Evolutionary conservation across 2,797 vertebrate genomes (phyloP).

Genomic region (Dallia pectoralis): DNA sequence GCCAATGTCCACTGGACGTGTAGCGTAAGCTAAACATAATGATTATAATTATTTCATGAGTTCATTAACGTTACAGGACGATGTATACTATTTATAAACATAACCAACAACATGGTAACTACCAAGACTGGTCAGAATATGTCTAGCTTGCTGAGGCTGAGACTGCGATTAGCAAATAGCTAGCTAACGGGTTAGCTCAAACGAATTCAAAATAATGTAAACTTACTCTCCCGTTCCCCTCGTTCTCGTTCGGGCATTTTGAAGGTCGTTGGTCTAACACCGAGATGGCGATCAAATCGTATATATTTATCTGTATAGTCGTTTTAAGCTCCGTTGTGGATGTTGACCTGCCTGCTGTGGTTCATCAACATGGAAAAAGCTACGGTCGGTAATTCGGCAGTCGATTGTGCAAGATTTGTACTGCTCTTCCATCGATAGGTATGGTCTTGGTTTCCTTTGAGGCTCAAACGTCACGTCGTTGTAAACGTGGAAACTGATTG

Average conservation of each 20-base stretch:
- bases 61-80: too few species aligned
- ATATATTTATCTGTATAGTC: background rate
- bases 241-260: constrained; percentile 14
- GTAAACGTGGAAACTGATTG: background rate
- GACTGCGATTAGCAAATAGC: too few species aligned
- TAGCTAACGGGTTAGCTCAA: background rate
- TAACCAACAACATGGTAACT: too few species aligned
- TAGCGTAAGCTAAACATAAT: too few species aligned
- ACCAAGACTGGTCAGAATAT: too few species aligned
- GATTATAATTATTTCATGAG: too few species aligned
- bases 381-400: background rate
- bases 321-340: background rate
- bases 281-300: background rate
- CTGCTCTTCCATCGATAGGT: background rate
- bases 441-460: background rate
- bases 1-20: too few species aligned
- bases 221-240: constrained; percentile 11
- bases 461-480: background rate
- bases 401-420: background rate
- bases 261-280: background rate
- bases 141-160: too few species aligned
- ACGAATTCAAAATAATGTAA: background rate
- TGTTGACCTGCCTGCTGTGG: background rate
- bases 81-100: too few species aligned
- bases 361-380: background rate